A percentile compares a stretch with the other conserved stretches of the same genome.
Conservation (phyloP, 1,140 invertebrate genomes). For the Drosophila seguyi region DNA sequence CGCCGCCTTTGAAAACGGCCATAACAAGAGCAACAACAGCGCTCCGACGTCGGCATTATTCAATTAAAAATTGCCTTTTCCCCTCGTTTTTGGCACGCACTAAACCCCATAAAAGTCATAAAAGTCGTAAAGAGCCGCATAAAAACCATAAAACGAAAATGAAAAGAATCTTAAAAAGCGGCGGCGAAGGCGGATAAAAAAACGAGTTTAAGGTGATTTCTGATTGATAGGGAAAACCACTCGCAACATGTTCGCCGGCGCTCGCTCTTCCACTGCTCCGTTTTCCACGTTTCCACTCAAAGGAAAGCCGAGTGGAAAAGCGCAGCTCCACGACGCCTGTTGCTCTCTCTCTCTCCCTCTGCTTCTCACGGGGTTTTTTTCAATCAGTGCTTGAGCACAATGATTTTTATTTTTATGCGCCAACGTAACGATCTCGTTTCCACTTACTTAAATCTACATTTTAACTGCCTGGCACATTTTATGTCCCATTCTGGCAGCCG, state of each 20-base stretch:
- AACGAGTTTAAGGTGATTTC: constrained; percentile 77
- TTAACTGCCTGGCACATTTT: constrained; percentile 84
- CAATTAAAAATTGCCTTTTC: constrained; percentile 81
- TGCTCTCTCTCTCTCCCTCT: constrained; percentile 39
- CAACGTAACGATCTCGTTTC: constrained; percentile 85
- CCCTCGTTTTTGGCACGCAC: constrained; percentile 83
- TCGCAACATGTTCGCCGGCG: constrained; percentile 67
- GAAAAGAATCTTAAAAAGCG: constrained; percentile 82
- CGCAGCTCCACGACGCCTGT: constrained; percentile 48
- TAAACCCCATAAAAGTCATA: constrained; percentile 85
- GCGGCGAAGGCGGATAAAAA: constrained; percentile 45
- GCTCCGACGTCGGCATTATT: constrained; percentile 76
- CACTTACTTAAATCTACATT: constrained; percentile 85
- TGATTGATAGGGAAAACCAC: constrained; percentile 60
- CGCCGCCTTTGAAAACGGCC: constrained; percentile 27
- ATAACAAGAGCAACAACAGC: constrained; percentile 41
- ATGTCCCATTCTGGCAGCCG: constrained; percentile 84
- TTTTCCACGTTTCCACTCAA: constrained; percentile 59
- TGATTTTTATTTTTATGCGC: constrained; percentile 85
- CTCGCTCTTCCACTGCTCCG: constrained; percentile 13
- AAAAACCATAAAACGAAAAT: constrained; percentile 85
- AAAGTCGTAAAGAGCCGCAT: constrained; percentile 73
- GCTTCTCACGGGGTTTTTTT: constrained; percentile 64
- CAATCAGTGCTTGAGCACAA: constrained; percentile 84
- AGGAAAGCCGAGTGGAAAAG: constrained; percentile 67